Base-by-base conservation (phyloP, 2,113 vertebrate species). In the Cynoglossus semilaevis region DNA sequence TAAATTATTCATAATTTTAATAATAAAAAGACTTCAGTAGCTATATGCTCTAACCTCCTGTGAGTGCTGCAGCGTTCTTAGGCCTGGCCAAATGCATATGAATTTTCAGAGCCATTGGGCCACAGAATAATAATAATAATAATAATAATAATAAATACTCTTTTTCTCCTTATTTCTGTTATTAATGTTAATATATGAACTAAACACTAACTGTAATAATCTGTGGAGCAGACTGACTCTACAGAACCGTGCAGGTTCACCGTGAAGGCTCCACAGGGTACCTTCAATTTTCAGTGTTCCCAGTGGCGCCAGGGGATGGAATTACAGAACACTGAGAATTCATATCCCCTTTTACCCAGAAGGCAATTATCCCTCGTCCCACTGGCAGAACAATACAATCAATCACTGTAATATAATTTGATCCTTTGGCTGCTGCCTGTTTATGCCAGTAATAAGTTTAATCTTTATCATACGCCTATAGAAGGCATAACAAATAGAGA, bases 391-490 rank as follows among this genome's bases (percentile, higher is more conserved):
- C 88, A 90, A 86, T 90, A 86, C 84, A 88, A 91, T 91, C 90
- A 88, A 90, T 91, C 89, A 88, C 80, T 73, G 70, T 90, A 89
- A 91, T 91, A 89, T 91, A 77, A 91, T 91, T 91, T 89, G 81
- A 90, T 88, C 87, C 85, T 87, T 84, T 80, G 80, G 88, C 79
- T 87, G 77, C 88, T 86, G 85, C 86, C 87, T 91, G 86, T 90
- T 90, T 88, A 89, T 86, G 79, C 81, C 82, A 78, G 85, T 90
- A 89, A 90, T 90, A 89, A 81, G 87, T 91, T 90, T 87, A 90
- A 88, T 90, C 87, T 90, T 88, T 85, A 90, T 88, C 85, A 82
- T 78, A 75, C 70, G 81, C 86, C 82, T 82, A 88, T 89, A 79
- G 41, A 80, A 74, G 77, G 85, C 83, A 78, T 89, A 90, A 89